These are phyloP conservation scores for Rhagoletis zephyria DNA, from an alignment of 1,140 invertebrate species.

Conservation along the genomic window DNA sequence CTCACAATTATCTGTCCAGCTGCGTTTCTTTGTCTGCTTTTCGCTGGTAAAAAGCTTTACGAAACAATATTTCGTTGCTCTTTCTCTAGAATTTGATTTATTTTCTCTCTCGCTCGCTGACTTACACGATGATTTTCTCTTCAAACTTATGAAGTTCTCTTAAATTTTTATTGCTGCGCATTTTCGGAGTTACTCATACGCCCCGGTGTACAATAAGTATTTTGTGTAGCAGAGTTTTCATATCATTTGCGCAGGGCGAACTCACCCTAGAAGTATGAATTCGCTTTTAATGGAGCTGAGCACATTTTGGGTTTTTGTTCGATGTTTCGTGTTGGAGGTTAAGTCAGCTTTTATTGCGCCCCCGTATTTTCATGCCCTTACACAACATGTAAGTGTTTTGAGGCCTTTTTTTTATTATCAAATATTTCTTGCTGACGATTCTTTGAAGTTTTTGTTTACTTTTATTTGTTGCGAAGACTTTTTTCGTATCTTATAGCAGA, in stretches of 20 bases:
- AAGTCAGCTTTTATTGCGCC: background rate
- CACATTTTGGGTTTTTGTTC: background rate
- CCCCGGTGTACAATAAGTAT: background rate
- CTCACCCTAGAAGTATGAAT: background rate
- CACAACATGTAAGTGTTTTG: background rate
- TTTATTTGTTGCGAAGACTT: too few relatives aligned
- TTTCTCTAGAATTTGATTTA: background rate
- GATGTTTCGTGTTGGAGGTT: too few relatives aligned
- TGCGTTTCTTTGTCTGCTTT: background rate
- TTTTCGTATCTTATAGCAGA: too few relatives aligned
- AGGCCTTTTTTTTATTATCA: too few relatives aligned
- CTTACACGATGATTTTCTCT: background rate
- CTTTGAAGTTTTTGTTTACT: too few relatives aligned
- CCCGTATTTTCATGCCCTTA: background rate
- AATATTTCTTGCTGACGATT: too few relatives aligned
- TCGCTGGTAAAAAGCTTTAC: background rate
- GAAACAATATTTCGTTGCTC: background rate
- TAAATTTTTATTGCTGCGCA: background rate
- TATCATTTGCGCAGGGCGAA: background rate
- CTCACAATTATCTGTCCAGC: background rate
- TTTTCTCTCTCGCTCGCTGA: background rate
- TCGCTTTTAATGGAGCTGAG: constrained; percentile 1
- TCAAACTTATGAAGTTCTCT: background rate
- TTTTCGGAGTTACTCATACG: constrained; percentile 42
- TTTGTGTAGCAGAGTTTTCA: background rate